Evolutionary conservation across 2,113 vertebrate species (phyloP).

Genomic region (Chionomys nivalis): DNA sequence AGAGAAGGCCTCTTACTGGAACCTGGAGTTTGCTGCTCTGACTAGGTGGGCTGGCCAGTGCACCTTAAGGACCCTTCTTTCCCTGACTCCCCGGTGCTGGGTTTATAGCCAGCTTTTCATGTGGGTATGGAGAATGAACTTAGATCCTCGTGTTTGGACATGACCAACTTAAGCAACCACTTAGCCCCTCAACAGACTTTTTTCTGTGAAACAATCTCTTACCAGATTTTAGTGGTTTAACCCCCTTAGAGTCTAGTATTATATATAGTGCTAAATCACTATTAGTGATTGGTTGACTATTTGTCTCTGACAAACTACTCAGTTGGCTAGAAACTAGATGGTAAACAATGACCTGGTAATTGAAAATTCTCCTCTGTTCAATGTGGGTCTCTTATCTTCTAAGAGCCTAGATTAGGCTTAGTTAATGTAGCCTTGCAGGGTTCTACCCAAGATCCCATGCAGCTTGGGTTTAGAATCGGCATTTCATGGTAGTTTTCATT

Average conservation of each 20-base stretch:
- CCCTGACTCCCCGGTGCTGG: not conserved
- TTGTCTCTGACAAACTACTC: not conserved
- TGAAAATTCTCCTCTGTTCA: not conserved
- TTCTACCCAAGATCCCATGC: not conserved
- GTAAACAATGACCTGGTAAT: not conserved
- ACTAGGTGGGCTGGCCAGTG: not conserved
- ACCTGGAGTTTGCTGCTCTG: not conserved
- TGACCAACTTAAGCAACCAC: not conserved
- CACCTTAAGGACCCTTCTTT: not conserved
- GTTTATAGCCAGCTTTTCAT: not conserved
- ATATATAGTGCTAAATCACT: not conserved
- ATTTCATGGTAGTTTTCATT: not conserved
- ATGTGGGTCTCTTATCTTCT: not conserved
- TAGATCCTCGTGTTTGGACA: not conserved
- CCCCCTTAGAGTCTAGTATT: not conserved
- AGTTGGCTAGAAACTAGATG: not conserved
- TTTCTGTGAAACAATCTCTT: not conserved
- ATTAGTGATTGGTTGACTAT: not conserved
- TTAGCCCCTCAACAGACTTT: not conserved
- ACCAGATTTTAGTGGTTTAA: not conserved
- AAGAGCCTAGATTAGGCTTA: not conserved
- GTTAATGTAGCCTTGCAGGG: not conserved
- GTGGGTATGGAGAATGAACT: not conserved
- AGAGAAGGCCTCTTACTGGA: not conserved
- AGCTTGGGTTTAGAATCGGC: not conserved